A percentile compares a stretch with the other conserved stretches of the same genome.
Evolutionary conservation across 2,113 vertebrate genomes (phyloP).

Genomic region (Zootoca vivipara): DNA sequence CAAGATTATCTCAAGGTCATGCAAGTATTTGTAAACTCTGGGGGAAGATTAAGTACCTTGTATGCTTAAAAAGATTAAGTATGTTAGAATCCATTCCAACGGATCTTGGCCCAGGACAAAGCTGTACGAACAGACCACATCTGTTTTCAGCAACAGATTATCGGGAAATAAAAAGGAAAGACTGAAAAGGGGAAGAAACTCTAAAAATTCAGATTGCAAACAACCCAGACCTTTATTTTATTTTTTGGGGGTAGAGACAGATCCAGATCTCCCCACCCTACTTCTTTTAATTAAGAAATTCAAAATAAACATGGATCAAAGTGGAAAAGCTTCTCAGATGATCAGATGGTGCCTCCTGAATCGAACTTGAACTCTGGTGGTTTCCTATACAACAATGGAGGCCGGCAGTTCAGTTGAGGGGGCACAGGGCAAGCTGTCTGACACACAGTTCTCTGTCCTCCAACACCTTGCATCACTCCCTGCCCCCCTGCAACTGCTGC

Average conservation of each 20-base stretch:
- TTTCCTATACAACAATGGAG: too few species aligned
- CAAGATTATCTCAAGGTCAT: neutral
- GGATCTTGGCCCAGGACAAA: neutral
- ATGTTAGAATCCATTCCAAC: neutral
- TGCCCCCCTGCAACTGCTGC: too few species aligned
- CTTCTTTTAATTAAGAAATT: too few species aligned
- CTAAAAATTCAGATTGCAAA: neutral
- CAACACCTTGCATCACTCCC: too few species aligned
- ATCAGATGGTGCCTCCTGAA: too few species aligned
- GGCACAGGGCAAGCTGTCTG: too few species aligned
- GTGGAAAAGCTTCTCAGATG: neutral
- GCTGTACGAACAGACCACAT: neutral
- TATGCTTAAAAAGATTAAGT: neutral
- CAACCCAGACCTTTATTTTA: neutral
- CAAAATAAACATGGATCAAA: neutral
- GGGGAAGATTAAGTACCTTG: neutral
- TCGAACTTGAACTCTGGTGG: too few species aligned
- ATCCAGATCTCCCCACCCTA: neutral
- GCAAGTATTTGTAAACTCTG: neutral
- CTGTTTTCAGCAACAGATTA: neutral
- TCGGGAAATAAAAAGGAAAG: neutral
- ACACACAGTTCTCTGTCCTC: too few species aligned
- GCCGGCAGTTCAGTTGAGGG: too few species aligned
- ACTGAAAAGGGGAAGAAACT: neutral
- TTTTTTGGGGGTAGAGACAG: neutral